Evolutionary conservation across 2,888 invertebrate genomes (phyloP), one percentile per base, ranked within the genome.

Genomic region (Drosophila colorata): DNA sequence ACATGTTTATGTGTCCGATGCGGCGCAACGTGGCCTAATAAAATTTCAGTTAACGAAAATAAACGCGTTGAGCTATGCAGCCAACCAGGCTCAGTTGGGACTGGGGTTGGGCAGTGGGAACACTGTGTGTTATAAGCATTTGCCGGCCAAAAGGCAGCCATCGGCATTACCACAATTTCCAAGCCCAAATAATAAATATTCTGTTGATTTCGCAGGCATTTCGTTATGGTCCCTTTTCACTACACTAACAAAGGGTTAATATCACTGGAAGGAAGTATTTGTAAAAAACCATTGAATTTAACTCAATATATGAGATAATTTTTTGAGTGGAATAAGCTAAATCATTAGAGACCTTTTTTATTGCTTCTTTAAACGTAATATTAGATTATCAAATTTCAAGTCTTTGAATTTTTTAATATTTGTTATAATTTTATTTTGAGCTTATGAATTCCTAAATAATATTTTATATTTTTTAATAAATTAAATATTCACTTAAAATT

Each of bases 1-100:
- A 80, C 74, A 78, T 87, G 70, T 74, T 81, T 61, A 78, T 82
- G 64, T n/a, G 55, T 47, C 46, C 59, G 18, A 53, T 59, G 74
- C 74, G 68, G 56, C 75, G 23, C 64, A 74, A 78, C 69, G 80
- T 78, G 74, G 69, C 74, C 81, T 64, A 88, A 88, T 85, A 84
- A 84, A 87, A 84, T 74, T 74, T 74, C 78, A 69, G 76, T 78
- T 84, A 87, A 75, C 82, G 55, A 69, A 80, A 73, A 80, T 79
- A 82, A 82, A 78, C 69, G 59, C 64, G 67, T 33, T 59, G 56
- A 68, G 72, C 41, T 77, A 67, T 79, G 68, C 67, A 66, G 57
- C 43, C 6, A 41, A 16, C 44, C 41, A 51, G 25, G 20, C 23
- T 7, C 20, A 14, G 16, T 6, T 8, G 49, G 16, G 14, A 20